Evolutionary conservation across 2,113 vertebrate genomes (phyloP).

Genomic region (Poeciliopsis retropinna): DNA sequence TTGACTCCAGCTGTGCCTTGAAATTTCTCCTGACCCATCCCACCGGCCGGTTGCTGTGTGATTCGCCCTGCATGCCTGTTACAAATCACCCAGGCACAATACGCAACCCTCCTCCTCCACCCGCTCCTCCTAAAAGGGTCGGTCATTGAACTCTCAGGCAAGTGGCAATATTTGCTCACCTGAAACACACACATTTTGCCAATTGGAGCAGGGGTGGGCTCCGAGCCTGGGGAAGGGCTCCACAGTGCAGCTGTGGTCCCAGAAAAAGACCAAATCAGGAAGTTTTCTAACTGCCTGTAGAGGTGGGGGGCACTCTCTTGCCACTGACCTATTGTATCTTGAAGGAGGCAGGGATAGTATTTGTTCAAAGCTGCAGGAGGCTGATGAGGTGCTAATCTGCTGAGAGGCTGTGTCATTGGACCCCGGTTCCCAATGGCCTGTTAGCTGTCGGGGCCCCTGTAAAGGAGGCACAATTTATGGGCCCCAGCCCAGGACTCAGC

Average conservation of each 20-base stretch:
- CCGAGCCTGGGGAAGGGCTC: slow-evolving; percentile 55
- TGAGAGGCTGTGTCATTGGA: slow-evolving; percentile 76
- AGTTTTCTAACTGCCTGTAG: slow-evolving; percentile 71
- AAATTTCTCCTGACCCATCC: slow-evolving; percentile 73
- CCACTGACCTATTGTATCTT: slow-evolving; percentile 84
- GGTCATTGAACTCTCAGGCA: slow-evolving; percentile 84
- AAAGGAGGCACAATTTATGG: slow-evolving; percentile 78
- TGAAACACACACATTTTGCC: slow-evolving; percentile 81
- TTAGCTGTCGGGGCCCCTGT: slow-evolving; percentile 76
- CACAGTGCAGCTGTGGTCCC: slow-evolving; percentile 80
- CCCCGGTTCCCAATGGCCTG: slow-evolving; percentile 78
- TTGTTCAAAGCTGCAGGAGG: slow-evolving; percentile 88
- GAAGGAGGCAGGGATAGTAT: slow-evolving; percentile 81
- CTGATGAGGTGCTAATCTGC: slow-evolving; percentile 92
- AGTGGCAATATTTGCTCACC: slow-evolving; percentile 94
- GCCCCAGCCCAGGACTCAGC: slow-evolving; percentile 70
- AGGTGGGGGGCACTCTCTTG: slow-evolving; percentile 83
- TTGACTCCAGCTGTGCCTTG: slow-evolving; percentile 80
- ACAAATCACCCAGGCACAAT: slow-evolving; percentile 78
- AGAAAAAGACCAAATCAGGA: slow-evolving; percentile 82
- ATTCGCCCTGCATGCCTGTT: slow-evolving; percentile 75
- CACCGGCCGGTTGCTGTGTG: slow-evolving; percentile 62
- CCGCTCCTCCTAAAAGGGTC: slow-evolving; percentile 71
- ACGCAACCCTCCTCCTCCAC: slow-evolving; percentile 76
- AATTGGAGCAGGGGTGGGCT: slow-evolving; percentile 72